Evolutionary conservation across 2,113 vertebrate species (phyloP), one percentile per base, ranked within the genome.

Genomic region (Athene noctua): DNA sequence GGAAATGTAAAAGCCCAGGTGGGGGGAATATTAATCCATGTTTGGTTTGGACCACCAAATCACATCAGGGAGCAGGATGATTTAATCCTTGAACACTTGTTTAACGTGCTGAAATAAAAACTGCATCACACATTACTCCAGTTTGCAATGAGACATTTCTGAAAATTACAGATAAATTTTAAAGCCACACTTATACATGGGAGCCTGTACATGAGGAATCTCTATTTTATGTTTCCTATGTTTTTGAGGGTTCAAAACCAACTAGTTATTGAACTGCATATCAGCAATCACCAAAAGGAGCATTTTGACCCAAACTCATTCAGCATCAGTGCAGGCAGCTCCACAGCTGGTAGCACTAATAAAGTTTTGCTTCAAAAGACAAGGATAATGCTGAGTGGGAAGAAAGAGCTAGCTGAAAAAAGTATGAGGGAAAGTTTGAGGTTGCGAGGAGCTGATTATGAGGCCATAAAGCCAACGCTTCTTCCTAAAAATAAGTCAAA

Each of bases 1-100:
- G 89, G 95, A 97, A 96, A 91, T 86, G 81, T 90, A 92, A 95
- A 81, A 94, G 84, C 78, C 94, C 91, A 94, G 94, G 92, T 95
- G 86, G 84, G 80, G 80, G 86, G 79, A 91, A 90, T 89, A 95
- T 94, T 87, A 97, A 71, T 87, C 91, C n/a, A 30, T n/a, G 36
- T 92, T 92, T 95, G 91, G 7, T 95, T 96, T 72, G 95, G 95
- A 92, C 95, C 95, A 97, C 94, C 86, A 94, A 87, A 92, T 79
- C 80, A 88, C 91, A 95, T 90, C 79, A 73, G 94, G 91, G 89
- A 96, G 92, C 62, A 92, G 51, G 84, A 90, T 90, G 81, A 97
- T 86, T 95, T 90, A 95, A 87, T 95, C 78, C 67, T 70, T 90
- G 84, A 96, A 85, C 62, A 47, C 84, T 94, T 91, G 71, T 73